These are phyloP conservation scores for Gadopsis marmoratus DNA, from an alignment of 2,797 vertebrate genomes.

Conservation along the genomic window DNA sequence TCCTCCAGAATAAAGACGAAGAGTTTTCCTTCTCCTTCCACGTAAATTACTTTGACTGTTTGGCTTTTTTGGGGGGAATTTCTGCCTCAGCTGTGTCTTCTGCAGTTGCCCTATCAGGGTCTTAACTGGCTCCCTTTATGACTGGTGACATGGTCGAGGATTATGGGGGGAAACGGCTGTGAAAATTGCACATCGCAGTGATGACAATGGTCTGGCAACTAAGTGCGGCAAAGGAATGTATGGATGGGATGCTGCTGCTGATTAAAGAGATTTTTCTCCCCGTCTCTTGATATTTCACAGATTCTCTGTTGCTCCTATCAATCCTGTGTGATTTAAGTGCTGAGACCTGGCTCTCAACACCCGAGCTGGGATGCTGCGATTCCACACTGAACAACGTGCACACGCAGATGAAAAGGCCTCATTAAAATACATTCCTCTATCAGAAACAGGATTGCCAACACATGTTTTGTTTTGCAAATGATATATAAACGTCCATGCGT, in stretches of 20 bases:
- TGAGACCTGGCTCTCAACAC: conserved; percentile 68
- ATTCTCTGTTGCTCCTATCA: conserved; percentile 58
- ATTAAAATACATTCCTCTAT: conserved; percentile 52
- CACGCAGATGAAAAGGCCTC: conserved; percentile 41
- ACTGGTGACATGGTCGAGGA: conserved; percentile 49
- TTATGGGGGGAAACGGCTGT: conserved; percentile 58
- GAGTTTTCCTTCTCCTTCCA: conserved; percentile 7
- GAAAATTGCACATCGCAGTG: conserved; percentile 55
- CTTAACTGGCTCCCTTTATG: conserved; percentile 38
- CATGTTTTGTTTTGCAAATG: conserved; percentile 64
- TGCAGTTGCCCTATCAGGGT: conserved; percentile 25
- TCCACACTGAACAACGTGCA: conserved; percentile 15
- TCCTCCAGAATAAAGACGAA: conserved; percentile 16
- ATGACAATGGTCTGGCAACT: conserved; percentile 79
- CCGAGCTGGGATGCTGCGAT: conserved; percentile 32
- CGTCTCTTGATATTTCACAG: conserved; percentile 56
- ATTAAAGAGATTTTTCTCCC: conserved; percentile 64
- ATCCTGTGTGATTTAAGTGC: conserved; percentile 53
- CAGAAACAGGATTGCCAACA: conserved; percentile 44
- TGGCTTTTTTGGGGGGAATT: conserved; percentile 36
- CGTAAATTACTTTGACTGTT: conserved; percentile 46
- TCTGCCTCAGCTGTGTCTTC: conserved; percentile 36
- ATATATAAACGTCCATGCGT: conserved; percentile 56
- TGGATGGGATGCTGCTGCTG: conserved; percentile 66
- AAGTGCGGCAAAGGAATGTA: conserved; percentile 59